phyloP scores from a whole-genome alignment of 2,888 invertebrate species.

The Pyralis farinalis region DNA sequence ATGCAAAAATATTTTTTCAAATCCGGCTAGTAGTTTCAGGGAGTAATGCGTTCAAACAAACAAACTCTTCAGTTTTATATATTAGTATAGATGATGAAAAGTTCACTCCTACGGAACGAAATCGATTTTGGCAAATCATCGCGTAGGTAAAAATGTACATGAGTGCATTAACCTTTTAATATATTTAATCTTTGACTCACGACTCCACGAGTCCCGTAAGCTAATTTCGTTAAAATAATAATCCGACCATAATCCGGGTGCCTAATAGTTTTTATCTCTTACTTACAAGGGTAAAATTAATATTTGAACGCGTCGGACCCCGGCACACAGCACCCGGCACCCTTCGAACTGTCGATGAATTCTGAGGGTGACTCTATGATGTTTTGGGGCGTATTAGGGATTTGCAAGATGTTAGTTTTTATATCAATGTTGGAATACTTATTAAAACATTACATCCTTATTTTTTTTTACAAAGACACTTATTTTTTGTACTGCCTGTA shows the following conservation, averaged over 20 bases:
- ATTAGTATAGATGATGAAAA: too few species aligned
- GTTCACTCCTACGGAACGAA: too few species aligned
- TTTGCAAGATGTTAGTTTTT: too few species aligned
- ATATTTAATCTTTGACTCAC: constrained; percentile 53
- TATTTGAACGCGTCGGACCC: constrained; percentile 55
- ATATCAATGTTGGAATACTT: too few species aligned
- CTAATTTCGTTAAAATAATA: constrained; percentile 80
- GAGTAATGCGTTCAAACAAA: too few species aligned
- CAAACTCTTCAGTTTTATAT: too few species aligned
- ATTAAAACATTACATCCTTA: too few species aligned
- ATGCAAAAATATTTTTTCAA: too few species aligned
- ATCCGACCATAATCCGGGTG: constrained; percentile 67
- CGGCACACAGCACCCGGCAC: constrained; percentile 26
- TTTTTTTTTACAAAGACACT: too few species aligned
- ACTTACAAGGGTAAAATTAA: constrained; percentile 63
- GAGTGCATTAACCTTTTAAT: background rate
- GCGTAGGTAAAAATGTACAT: background rate
- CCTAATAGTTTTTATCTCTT: constrained; percentile 76
- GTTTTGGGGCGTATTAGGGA: background rate
- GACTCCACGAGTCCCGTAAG: constrained; percentile 58
- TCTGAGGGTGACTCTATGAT: background rate
- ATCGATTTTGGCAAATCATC: too few species aligned
- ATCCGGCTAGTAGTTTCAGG: too few species aligned
- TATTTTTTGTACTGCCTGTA: too few species aligned
- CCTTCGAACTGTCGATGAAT: constrained; percentile 19